Evolutionary conservation across 1,140 invertebrate species (phyloP).

Genomic region (Choristoneura fumiferana): DNA sequence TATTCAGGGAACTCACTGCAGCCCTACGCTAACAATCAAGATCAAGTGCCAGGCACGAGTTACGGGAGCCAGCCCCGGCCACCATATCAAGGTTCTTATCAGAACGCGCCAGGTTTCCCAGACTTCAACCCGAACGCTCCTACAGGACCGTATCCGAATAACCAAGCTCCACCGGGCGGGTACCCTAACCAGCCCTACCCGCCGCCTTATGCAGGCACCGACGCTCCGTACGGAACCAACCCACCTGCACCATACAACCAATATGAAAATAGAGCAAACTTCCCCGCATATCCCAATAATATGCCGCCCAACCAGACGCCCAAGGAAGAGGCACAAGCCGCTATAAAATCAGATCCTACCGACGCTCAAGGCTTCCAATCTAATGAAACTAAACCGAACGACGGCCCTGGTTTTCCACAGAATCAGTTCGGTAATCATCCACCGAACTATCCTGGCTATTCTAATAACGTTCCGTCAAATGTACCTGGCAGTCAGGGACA

Average conservation of each 20-base stretch:
- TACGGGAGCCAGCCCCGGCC: conserved; percentile 50
- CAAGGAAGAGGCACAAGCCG: conserved; percentile 8
- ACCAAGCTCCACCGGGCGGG: conserved; percentile 19
- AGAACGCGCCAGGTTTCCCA: conserved; percentile 53
- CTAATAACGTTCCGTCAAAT: neutral
- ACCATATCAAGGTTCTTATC: conserved; percentile 43
- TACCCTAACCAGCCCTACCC: conserved; percentile 45
- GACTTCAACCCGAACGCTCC: conserved; percentile 57
- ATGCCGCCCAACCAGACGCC: conserved; percentile 32
- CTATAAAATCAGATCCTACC: neutral
- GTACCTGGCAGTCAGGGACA: neutral
- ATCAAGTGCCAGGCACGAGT: conserved; percentile 25
- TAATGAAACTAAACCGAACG: neutral
- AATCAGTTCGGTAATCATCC: neutral
- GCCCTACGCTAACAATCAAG: conserved; percentile 40
- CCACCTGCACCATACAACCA: conserved; percentile 55
- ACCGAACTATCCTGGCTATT: neutral
- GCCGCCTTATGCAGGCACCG: conserved; percentile 41
- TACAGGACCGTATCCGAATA: conserved; percentile 28
- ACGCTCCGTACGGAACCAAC: conserved; percentile 35
- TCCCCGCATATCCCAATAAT: conserved; percentile 55
- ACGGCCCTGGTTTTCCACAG: neutral
- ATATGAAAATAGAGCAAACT: conserved; percentile 60
- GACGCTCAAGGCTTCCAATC: neutral
- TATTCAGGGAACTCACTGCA: conserved; percentile 34